Evolutionary conservation across 2,113 vertebrate species (phyloP).

Genomic region (Lampris incognitus): DNA sequence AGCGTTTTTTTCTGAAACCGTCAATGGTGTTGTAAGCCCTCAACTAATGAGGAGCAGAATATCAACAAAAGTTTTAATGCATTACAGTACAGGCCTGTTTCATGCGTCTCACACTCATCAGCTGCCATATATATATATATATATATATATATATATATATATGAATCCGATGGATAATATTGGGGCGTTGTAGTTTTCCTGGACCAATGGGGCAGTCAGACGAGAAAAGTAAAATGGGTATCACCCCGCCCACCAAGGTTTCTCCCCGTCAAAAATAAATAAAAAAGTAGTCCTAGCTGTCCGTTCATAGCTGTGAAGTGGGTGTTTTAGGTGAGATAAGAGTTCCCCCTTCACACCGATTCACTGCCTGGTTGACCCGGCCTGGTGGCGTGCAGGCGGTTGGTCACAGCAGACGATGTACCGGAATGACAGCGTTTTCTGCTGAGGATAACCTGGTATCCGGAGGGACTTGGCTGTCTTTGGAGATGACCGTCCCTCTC

Average conservation of each 20-base stretch:
- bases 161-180: too few relatives aligned
- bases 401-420: constrained; percentile 8
- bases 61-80: too few relatives aligned
- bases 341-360: constrained; percentile 13
- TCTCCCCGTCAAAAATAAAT: neutral
- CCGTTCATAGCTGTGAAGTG: neutral
- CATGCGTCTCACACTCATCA: too few relatives aligned
- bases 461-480: too few relatives aligned
- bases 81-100: too few relatives aligned
- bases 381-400: neutral
- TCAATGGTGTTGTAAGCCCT: too few relatives aligned
- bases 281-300: constrained; percentile 3
- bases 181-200: too few relatives aligned
- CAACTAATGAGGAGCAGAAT: too few relatives aligned
- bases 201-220: neutral
- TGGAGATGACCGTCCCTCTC: neutral
- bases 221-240: neutral
- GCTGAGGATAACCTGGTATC: constrained; percentile 3
- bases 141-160: too few relatives aligned
- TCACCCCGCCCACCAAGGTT: neutral
- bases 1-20: too few relatives aligned
- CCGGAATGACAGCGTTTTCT: constrained; percentile 2
- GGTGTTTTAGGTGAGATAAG: constrained; percentile 17
- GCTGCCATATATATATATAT: too few relatives aligned
- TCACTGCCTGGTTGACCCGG: constrained; percentile 8